Percentiles rank a stretch among this genome's conserved stretches.
phyloP scores from a whole-genome alignment of 2,888 invertebrate genomes.

The Creontiades dilutus region DNA sequence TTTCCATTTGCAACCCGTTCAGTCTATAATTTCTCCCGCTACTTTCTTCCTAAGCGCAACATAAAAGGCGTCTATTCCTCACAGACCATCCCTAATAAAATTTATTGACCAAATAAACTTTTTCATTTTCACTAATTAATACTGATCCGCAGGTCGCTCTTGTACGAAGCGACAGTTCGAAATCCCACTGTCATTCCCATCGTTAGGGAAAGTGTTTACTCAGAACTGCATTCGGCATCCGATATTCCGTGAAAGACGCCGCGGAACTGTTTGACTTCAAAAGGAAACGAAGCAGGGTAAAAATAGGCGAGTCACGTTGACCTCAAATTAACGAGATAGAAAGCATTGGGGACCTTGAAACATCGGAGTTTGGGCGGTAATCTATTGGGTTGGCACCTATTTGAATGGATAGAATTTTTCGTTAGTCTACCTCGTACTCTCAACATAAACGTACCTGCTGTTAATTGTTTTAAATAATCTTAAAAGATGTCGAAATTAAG shows the following conservation, averaged over 20 bases:
- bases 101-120: not conserved
- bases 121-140: not conserved
- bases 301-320: not conserved
- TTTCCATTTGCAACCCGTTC: too few species aligned
- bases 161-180: not conserved
- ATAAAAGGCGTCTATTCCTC: too few species aligned
- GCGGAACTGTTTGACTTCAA: not conserved
- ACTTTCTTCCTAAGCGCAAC: too few species aligned
- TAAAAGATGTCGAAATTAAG: too few species aligned
- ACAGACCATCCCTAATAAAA: not conserved
- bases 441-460: too few species aligned
- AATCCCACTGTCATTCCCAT: not conserved
- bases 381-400: too few species aligned
- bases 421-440: too few species aligned
- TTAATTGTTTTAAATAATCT: too few species aligned
- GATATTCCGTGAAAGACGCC: not conserved
- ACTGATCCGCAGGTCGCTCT: not conserved
- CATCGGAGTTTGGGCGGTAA: not conserved
- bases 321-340: not conserved
- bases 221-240: not conserved
- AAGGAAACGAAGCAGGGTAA: not conserved
- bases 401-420: too few species aligned
- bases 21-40: too few species aligned
- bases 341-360: not conserved
- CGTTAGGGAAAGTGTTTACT: not conserved